Base-by-base conservation (phyloP, 2,797 vertebrate genomes). In the Betta splendens region DNA sequence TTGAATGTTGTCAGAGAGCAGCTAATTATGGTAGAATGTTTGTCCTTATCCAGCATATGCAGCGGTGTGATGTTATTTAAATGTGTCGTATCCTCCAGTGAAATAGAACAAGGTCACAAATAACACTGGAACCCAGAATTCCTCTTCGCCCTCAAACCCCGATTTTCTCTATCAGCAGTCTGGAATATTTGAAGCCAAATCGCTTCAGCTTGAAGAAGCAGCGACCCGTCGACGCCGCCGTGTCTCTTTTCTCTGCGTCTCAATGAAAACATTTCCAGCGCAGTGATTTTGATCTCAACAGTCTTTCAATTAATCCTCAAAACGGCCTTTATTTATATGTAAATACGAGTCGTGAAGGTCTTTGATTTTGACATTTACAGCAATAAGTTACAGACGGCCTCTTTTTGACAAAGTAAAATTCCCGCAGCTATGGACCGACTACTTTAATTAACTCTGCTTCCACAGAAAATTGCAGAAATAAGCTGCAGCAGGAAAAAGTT, bases 51-150 rank as follows among this genome's bases (percentile, higher is more conserved):
- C 15, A 16, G 26, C 29, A 39, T 71, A 64, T 53, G 47, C 46
- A 21, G 3, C 46, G 50, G 23, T 40, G 39, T 13, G 29, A 12
- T 64, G 73, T 67, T 67, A 64, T 77, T 77, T 75, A 80, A 83
- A 83, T 75, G 77, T 72, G 66, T 72, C 31, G 8, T 73, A 49
- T 79, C 79, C 68, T 77, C 57, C 2, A 67, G 75, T 67, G 33
- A 77, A 71, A 64, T 23, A 2, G 56, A 56, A 52, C 69, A 68
- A 72, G 68, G 64, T 77, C 64, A 69, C 17, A 35, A 64, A 61
- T 35, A 7, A 49, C 17, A 53, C 26, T 45, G 51, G 72, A 56
- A 33, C 37, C 5, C 12, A 47, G 47, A 64, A 46, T 18, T 43
- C 46, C 33, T 21, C 33, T 18, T 39, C 47, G 18, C 28, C 32